Conservation (phyloP, 2,888 invertebrate species). For the Molorchus minor region DNA sequence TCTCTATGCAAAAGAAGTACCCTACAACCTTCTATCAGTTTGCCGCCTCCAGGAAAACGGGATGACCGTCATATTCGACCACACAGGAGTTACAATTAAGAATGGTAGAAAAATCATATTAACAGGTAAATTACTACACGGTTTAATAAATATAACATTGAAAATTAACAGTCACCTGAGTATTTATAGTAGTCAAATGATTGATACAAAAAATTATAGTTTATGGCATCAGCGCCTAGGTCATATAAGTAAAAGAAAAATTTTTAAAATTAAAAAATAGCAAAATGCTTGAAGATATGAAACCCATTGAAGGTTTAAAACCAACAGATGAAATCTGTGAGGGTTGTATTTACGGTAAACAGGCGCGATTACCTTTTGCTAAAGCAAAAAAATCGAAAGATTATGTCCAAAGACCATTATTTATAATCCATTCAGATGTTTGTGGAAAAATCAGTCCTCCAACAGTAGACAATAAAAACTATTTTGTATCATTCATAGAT, state of each 20-base stretch:
- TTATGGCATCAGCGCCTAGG: not conserved
- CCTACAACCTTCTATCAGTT: not conserved
- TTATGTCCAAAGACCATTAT: not conserved
- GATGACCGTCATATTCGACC: not conserved
- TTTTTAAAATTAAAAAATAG: not conserved
- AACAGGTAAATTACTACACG: not conserved
- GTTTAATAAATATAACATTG: not conserved
- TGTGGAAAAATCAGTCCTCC: not conserved
- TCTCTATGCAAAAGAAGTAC: not conserved
- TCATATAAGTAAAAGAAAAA: not conserved
- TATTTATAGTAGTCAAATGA: not conserved
- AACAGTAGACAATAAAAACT: slow-evolving; percentile 49
- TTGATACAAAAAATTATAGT: not conserved
- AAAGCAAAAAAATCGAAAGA: slow-evolving; percentile 15
- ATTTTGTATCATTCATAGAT: slow-evolving; percentile 53
- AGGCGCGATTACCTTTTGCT: slow-evolving; percentile 18
- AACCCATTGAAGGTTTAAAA: not conserved
- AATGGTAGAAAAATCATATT: not conserved
- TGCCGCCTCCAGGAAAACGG: not conserved
- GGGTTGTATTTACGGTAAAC: slow-evolving; percentile 26
- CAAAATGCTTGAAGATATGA: not conserved
- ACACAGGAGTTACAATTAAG: not conserved
- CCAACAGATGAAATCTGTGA: slow-evolving; percentile 20
- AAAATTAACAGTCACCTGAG: not conserved
- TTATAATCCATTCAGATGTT: not conserved